Base-by-base conservation (phyloP, 1,140 invertebrate species). In the Ostrea denselamellosa region DNA sequence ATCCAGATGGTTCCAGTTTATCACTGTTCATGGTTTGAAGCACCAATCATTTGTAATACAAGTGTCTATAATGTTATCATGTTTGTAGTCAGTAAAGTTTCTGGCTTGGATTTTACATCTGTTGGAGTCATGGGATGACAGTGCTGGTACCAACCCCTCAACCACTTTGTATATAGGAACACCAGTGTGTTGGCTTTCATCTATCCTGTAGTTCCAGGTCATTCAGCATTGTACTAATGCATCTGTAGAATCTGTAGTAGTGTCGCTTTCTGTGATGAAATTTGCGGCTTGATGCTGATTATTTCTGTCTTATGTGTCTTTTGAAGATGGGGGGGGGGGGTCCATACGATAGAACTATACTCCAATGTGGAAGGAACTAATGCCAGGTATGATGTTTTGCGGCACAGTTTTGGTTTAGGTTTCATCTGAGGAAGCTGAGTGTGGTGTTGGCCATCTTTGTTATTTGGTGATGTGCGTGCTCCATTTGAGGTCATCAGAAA, bases 401-500 rank as follows among this genome's bases (percentile, higher is more conserved):
- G 19, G 12, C 58, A 83, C 10, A 22, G 17, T 34, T n/a, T 17
- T 17, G 86, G 77, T 84, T 71, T 8, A 91, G 83, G 54, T 89
- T 90, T 17, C 90, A 53, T 14, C 83, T 25, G 10, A 91, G 25
- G 53, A 91, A 90, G 8, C 87, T 88, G 52, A 91, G 86, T 8
- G 87, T 89, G 34, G 86, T 87, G 52, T 28, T 89, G 8, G 7
- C 54, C 77, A 8, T 89, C 19, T 87, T 89, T 19, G 19, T 17
- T 12, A 85, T 52, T 81, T 83, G 17, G 68, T 19, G 22, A 88
- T 87, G 54, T 89, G 90, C 22, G 85, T 81, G 28, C 22, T 87
- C 86, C 86, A 91, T 83, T 87, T 91, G 9, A 90, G 85, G 56
- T 87, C 88, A 19, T 84, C 62, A 58, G 89, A 89, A 19, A 90